A percentile compares a stretch with the other conserved stretches of the same genome.
Conservation (phyloP, 2,113 vertebrate genomes). For the Phocoena sinus region DNA sequence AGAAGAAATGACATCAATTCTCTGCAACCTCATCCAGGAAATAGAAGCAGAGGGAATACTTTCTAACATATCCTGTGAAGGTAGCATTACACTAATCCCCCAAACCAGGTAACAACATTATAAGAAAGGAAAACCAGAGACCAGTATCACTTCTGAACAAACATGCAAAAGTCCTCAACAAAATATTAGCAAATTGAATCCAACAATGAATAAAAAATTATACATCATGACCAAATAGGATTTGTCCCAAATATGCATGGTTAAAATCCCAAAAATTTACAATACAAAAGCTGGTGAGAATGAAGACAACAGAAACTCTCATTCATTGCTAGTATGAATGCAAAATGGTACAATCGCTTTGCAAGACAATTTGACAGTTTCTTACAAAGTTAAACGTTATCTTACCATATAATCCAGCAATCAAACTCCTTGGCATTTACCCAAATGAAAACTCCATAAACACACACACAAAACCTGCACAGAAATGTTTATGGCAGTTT, state of each 20-base stretch:
- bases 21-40: not conserved
- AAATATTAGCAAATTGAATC: not conserved
- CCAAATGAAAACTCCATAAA: not conserved
- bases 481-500: constrained; percentile 5
- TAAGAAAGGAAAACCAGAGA: not conserved
- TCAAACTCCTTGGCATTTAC: not conserved
- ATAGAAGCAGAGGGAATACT: not conserved
- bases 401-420: not conserved
- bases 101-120: not conserved
- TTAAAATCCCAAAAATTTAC: not conserved
- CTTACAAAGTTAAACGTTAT: not conserved
- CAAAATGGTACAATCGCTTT: not conserved
- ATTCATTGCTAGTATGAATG: not conserved
- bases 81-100: not conserved
- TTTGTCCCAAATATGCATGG: not conserved
- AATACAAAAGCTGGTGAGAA: not conserved
- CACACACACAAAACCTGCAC: not conserved
- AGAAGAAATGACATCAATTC: not conserved
- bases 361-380: constrained; percentile 1
- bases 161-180: not conserved
- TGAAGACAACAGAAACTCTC: not conserved
- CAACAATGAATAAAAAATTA: not conserved
- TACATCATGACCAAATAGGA: not conserved
- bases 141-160: not conserved
- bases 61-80: not conserved